Evolutionary conservation across 2,888 invertebrate species (phyloP).

Genomic region (Tupiocoris notatus): DNA sequence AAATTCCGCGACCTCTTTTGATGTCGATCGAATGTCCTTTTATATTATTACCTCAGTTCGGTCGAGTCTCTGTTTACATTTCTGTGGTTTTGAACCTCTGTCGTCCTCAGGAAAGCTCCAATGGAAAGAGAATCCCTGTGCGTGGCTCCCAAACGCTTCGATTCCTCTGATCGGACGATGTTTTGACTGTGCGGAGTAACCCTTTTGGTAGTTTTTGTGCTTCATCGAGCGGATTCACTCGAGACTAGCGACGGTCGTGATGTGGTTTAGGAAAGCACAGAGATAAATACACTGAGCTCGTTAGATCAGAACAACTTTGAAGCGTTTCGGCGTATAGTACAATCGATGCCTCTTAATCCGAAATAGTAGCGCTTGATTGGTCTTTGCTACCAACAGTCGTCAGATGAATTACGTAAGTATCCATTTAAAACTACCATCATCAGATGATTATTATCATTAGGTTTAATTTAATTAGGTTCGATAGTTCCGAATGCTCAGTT

Average conservation of each 20-base stretch:
- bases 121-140: background rate
- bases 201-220: constrained; percentile 22
- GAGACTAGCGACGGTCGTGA: background rate
- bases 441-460: too few relatives aligned
- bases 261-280: background rate
- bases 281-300: background rate
- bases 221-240: constrained; percentile 2
- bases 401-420: too few relatives aligned
- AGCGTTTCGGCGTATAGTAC: too few relatives aligned
- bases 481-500: too few relatives aligned
- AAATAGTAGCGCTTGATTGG: too few relatives aligned
- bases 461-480: too few relatives aligned
- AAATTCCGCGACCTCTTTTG: constrained; percentile 12
- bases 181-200: constrained; percentile 13
- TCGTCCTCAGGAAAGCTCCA: background rate
- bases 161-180: constrained; percentile 3
- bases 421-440: too few relatives aligned
- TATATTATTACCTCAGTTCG: constrained; percentile 20
- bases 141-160: background rate
- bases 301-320: too few relatives aligned
- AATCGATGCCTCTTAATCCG: too few relatives aligned
- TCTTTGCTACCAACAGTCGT: too few relatives aligned
- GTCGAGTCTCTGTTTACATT: constrained; percentile 18
- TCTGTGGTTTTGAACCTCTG: constrained; percentile 32
- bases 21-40: too few relatives aligned